These are phyloP conservation scores for Sarcophaga rosellei DNA, from an alignment of 2,888 invertebrate species.

Conservation along the genomic window DNA sequence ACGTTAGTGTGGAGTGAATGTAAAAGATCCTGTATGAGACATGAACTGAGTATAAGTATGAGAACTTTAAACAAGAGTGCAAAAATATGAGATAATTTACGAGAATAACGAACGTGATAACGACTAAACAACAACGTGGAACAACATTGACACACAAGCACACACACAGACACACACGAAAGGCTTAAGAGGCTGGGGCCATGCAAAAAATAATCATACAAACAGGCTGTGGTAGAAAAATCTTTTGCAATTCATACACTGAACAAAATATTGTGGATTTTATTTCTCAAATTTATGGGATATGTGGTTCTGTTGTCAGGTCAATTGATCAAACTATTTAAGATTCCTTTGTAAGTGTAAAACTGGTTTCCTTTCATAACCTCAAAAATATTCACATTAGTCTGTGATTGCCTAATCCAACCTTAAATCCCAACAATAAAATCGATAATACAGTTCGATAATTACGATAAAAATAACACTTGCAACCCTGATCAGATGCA, in stretches of 20 bases:
- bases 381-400: too few species aligned
- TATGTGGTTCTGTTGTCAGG: too few species aligned
- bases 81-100: conserved; percentile 61
- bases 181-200: conserved; percentile 7
- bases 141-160: conserved; percentile 45
- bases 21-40: conserved; percentile 49
- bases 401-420: too few species aligned
- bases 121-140: conserved; percentile 43
- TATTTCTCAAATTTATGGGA: not conserved
- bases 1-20: conserved; percentile 16
- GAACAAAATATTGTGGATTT: not conserved
- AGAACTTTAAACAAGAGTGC: conserved; percentile 44
- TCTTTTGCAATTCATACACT: not conserved
- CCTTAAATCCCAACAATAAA: too few species aligned
- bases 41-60: conserved; percentile 35
- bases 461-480: too few species aligned
- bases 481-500: too few species aligned
- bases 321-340: too few species aligned
- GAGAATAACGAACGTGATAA: conserved; percentile 64
- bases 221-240: not conserved
- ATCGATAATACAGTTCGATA: too few species aligned
- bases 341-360: too few species aligned
- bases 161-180: conserved; percentile 18
- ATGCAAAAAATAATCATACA: not conserved
- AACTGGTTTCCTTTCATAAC: too few species aligned